Evolutionary conservation across 2,888 invertebrate genomes (phyloP).

Genomic region (Stenolophus ochropezus): DNA sequence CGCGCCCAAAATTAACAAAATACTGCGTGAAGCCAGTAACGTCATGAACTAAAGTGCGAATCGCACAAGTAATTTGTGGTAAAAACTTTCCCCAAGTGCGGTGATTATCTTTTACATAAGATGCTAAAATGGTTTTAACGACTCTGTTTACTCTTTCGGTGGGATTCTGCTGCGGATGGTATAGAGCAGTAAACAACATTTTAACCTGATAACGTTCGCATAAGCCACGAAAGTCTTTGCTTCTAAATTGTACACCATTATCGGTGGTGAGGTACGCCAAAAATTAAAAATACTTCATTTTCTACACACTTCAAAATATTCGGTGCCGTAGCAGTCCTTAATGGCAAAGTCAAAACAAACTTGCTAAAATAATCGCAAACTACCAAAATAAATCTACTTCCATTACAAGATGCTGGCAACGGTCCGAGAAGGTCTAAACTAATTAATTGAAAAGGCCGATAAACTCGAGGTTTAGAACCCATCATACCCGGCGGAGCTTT

Average conservation of each 20-base stretch:
- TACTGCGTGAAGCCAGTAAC: slow-evolving; percentile 29
- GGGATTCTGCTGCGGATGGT: too few species aligned
- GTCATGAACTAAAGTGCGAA: slow-evolving; percentile 48
- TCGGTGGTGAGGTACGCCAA: neutral
- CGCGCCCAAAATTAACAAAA: slow-evolving; percentile 54
- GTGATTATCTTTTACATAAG: slow-evolving; percentile 58
- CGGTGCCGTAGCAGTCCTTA: neutral
- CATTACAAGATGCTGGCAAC: too few species aligned
- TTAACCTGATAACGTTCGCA: slow-evolving; percentile 56
- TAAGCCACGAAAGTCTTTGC: neutral
- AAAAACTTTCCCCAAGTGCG: slow-evolving; percentile 54
- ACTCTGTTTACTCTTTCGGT: too few species aligned
- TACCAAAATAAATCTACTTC: too few species aligned
- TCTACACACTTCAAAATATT: neutral
- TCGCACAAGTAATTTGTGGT: slow-evolving; percentile 48
- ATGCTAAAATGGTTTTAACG: too few species aligned
- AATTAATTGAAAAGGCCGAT: too few species aligned
- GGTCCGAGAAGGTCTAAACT: too few species aligned
- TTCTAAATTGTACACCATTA: slow-evolving; percentile 5
- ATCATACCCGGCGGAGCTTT: too few species aligned
- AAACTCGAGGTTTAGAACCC: too few species aligned
- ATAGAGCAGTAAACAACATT: too few species aligned
- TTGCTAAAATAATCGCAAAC: too few species aligned
- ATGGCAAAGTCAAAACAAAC: slow-evolving; percentile 47
- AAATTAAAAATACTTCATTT: neutral